Conservation (phyloP, 1,140 invertebrate species). For the Drosophila setifemur region DNA sequence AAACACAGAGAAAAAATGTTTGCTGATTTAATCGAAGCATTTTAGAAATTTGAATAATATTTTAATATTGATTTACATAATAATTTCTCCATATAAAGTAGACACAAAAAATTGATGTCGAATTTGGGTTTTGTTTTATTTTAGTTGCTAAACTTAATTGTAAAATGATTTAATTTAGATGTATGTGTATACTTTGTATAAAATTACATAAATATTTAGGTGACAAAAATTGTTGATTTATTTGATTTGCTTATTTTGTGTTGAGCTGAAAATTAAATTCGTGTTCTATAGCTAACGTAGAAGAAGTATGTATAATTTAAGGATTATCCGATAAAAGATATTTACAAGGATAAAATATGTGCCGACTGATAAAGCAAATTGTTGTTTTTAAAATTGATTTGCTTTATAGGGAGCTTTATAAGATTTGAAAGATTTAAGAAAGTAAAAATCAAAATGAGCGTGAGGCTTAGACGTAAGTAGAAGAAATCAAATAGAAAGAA, state of each 20-base stretch:
- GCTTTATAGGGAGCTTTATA: slow-evolving; percentile 42
- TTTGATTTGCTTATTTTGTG: slow-evolving; percentile 14
- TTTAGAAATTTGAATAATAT: slow-evolving; percentile 27
- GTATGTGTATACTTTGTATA: slow-evolving; percentile 40
- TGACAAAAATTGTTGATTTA: slow-evolving; percentile 44
- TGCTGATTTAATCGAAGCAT: slow-evolving; percentile 44
- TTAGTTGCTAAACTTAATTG: slow-evolving; percentile 35
- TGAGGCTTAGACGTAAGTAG: slow-evolving; percentile 54
- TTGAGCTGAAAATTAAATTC: slow-evolving; percentile 69
- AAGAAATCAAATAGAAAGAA: slow-evolving; percentile 41
- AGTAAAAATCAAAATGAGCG: slow-evolving; percentile 28
- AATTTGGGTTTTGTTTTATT: slow-evolving; percentile 13
- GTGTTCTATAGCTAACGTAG: slow-evolving; percentile 49
- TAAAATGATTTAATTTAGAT: slow-evolving; percentile 58
- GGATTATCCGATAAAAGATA: slow-evolving; percentile 24
- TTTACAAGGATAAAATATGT: slow-evolving; percentile 27
- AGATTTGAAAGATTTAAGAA: neutral
- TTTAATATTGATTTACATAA: slow-evolving; percentile 28
- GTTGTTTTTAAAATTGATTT: slow-evolving; percentile 76
- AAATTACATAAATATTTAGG: slow-evolving; percentile 58
- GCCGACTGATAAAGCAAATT: slow-evolving; percentile 68
- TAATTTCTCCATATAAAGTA: slow-evolving; percentile 61
- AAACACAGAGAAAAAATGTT: slow-evolving; percentile 35
- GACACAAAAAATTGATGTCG: slow-evolving; percentile 69
- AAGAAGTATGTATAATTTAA: slow-evolving; percentile 39